A percentile compares a stretch with the other conserved stretches of the same genome.
Conservation (phyloP, 2,797 vertebrate genomes). For the Alectoris magna region DNA sequence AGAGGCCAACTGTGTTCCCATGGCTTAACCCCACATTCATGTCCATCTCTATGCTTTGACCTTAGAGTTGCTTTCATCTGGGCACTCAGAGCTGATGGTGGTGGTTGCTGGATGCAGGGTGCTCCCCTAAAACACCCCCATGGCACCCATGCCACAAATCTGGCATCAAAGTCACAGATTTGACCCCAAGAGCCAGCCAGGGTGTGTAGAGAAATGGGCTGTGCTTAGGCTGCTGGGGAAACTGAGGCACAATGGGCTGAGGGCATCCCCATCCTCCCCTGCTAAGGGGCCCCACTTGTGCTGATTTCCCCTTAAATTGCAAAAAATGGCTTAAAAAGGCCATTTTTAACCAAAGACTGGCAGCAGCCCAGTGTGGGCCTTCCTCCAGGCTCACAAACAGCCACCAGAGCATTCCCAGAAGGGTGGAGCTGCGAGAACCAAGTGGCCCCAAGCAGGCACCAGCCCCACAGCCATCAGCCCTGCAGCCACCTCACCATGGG, state of each 20-base stretch:
- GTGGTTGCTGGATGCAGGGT: not conserved
- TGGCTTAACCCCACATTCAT: rapidly evolving
- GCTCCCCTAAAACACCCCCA: not conserved
- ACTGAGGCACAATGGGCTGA: not conserved
- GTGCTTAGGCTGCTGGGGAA: not conserved
- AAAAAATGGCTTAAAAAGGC: not conserved
- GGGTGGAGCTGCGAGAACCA: not conserved
- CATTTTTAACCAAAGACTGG: not conserved
- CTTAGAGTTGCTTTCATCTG: not conserved
- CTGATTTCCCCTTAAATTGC: not conserved
- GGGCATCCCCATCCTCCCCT: not conserved
- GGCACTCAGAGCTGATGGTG: rapidly evolving
- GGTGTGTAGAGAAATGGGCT: rapidly evolving
- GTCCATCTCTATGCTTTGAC: rapidly evolving
- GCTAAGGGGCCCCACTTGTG: rapidly evolving
- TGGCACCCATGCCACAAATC: not conserved
- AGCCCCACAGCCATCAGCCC: not conserved
- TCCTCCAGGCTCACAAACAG: not conserved
- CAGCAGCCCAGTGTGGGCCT: not conserved
- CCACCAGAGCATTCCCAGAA: not conserved
- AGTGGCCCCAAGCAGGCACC: not conserved
- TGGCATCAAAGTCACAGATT: rapidly evolving
- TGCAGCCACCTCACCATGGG: not conserved
- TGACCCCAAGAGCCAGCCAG: rapidly evolving
- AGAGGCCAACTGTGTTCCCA: not conserved